Evolutionary conservation across 2,888 invertebrate species (phyloP).

Genomic region (Abrostola triplasia): DNA sequence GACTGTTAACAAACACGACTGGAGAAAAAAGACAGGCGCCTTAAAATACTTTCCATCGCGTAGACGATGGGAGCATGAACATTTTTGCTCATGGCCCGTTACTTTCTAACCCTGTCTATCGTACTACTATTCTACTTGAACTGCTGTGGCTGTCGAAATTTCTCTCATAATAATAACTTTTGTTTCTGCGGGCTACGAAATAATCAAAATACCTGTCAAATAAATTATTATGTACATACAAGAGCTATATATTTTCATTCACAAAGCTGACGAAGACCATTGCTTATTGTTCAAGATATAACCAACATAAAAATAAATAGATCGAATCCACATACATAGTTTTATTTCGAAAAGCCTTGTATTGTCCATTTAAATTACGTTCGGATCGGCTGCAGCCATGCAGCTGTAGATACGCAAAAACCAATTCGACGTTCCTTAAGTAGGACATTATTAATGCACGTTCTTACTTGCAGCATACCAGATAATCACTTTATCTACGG

Average conservation of each 20-base stretch:
- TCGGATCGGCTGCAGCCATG: too few relatives aligned
- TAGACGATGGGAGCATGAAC: too few relatives aligned
- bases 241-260: slow-evolving; percentile 38
- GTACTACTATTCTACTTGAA: too few relatives aligned
- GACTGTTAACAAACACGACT: too few relatives aligned
- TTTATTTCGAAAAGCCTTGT: too few relatives aligned
- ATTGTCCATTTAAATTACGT: too few relatives aligned
- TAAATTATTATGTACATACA: slow-evolving; percentile 43
- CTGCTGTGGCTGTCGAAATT: neutral
- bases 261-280: slow-evolving; percentile 25
- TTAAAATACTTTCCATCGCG: too few relatives aligned
- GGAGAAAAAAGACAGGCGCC: too few relatives aligned
- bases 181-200: slow-evolving; percentile 19
- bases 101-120: too few relatives aligned
- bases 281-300: slow-evolving; percentile 43
- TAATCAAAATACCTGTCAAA: slow-evolving; percentile 25
- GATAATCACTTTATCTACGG: slow-evolving; percentile 29
- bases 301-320: slow-evolving; percentile 21
- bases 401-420: neutral
- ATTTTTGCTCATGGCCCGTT: too few relatives aligned
- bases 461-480: slow-evolving; percentile 33
- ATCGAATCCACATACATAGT: too few relatives aligned
- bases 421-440: neutral
- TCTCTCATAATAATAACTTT: neutral
- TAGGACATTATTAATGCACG: neutral